These are phyloP conservation scores for Pyrgus malvae DNA, from an alignment of 2,888 invertebrate genomes.

Conservation along the genomic window DNA sequence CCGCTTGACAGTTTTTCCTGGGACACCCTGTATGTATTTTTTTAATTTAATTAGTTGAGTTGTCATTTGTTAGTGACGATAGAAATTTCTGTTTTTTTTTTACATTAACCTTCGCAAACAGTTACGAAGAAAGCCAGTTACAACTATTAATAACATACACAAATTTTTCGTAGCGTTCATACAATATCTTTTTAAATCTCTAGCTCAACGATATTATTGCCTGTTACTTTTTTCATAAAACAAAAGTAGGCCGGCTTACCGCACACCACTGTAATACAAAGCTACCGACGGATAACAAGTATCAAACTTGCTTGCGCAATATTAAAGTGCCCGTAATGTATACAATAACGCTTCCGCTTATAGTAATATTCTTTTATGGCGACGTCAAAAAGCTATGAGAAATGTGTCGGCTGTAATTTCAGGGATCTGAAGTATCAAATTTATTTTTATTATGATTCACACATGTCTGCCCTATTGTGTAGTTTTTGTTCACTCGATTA, in stretches of 20 bases:
- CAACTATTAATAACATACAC: too few relatives aligned
- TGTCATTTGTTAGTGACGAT: too few relatives aligned
- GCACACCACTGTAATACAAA: slow-evolving; percentile 15
- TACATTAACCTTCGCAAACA: too few relatives aligned
- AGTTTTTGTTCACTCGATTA: neutral
- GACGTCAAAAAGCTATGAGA: slow-evolving; percentile 19
- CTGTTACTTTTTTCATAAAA: slow-evolving; percentile 28
- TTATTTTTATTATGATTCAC: slow-evolving; percentile 24
- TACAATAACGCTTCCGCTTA: slow-evolving; percentile 22
- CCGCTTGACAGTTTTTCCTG: too few relatives aligned
- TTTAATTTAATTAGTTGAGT: too few relatives aligned
- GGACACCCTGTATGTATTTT: too few relatives aligned
- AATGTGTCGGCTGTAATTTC: slow-evolving; percentile 22
- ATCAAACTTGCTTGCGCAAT: slow-evolving; percentile 24
- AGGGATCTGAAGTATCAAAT: slow-evolving; percentile 5
- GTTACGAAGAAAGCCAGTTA: too few relatives aligned
- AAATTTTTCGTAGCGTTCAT: too few relatives aligned
- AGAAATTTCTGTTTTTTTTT: too few relatives aligned
- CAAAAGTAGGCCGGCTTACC: slow-evolving; percentile 22
- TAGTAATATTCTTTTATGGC: slow-evolving; percentile 23
- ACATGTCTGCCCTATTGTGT: slow-evolving; percentile 22
- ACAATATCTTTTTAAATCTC: neutral
- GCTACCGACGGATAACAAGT: slow-evolving; percentile 16
- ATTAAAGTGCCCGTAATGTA: slow-evolving; percentile 28
- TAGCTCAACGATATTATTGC: neutral